Base-by-base conservation (phyloP, 2,888 invertebrate species). In the Nomada fucata region DNA sequence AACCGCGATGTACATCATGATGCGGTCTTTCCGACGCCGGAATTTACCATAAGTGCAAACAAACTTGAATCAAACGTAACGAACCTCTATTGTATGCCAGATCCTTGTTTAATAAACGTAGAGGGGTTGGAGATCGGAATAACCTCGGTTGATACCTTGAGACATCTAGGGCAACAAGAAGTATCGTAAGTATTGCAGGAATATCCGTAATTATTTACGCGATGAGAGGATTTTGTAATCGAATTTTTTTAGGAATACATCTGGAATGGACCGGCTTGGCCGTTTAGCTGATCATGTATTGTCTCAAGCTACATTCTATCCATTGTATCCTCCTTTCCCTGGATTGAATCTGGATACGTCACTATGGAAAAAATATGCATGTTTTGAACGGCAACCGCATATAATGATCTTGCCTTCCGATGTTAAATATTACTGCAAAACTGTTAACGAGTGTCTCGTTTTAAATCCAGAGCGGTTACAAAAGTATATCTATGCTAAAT, bases 391-490 rank as follows among this genome's bases (percentile, higher is more conserved):
- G 76, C 95, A 96, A 72, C 99, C 98, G 7, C 98, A 99, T 92
- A 90, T 98, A 65, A 94, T 99, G 20, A 94, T 98, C 78, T 93
- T 98, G 87, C 98, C 98, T 0, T 98, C 98, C 4, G 97, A 97
- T 93, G 96, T 98, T 89, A 95, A 96, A 92, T 96, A 96, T 93
- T 98, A 98, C 89, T 95, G 95, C 18, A 94, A 98, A 97, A 95
- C 96, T 87, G 95, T 98, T 26, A 95, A 96, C 88, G 97, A 96
- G 1, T 97, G 97, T 89, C 94, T 98, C 47, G 96, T 97, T 15
- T 94, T 98, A 26, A 99, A 99, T 94, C 98, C 98, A 0, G 98
- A 98, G 88, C 96, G 96, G 79, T 92, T 98, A 72, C 95, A 96
- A 0, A 98, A 97, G 93, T 97, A 96, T 63, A 97, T 97, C 0